Evolutionary conservation across 2,113 vertebrate genomes (phyloP).

Genomic region (Synodontis membranacea): DNA sequence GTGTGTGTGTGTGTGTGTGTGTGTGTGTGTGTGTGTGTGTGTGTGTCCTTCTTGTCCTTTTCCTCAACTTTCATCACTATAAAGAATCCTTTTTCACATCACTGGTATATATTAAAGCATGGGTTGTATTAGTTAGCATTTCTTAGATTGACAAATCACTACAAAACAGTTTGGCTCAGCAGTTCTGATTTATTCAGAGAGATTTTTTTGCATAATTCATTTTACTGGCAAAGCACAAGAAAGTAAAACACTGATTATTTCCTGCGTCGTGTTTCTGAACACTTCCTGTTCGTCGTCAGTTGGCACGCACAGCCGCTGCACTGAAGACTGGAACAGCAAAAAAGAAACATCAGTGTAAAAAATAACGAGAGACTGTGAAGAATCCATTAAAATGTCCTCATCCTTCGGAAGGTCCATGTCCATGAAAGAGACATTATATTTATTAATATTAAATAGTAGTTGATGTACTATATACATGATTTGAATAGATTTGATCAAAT

Average conservation of each 20-base stretch:
- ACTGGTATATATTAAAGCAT: background rate
- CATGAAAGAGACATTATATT: background rate
- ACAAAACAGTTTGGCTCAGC: background rate
- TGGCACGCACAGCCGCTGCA: background rate
- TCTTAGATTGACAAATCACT: background rate
- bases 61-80: too few relatives aligned
- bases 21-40: too few relatives aligned
- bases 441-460: background rate
- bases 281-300: background rate
- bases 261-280: background rate
- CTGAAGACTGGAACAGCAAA: background rate
- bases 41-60: background rate
- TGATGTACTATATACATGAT: too few relatives aligned
- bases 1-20: too few relatives aligned
- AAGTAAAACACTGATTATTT: background rate
- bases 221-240: background rate
- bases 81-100: background rate
- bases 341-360: too few relatives aligned
- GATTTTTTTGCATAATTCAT: background rate
- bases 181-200: constrained; percentile 9
- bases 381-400: background rate
- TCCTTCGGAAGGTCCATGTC: background rate
- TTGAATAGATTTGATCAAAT: background rate
- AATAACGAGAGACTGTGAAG: background rate
- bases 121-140: background rate